Percentiles rank a stretch among this genome's conserved stretches.
These are phyloP conservation scores for Erythrolamprus reginae DNA, from an alignment of 2,113 vertebrate genomes.

Conservation along the genomic window DNA sequence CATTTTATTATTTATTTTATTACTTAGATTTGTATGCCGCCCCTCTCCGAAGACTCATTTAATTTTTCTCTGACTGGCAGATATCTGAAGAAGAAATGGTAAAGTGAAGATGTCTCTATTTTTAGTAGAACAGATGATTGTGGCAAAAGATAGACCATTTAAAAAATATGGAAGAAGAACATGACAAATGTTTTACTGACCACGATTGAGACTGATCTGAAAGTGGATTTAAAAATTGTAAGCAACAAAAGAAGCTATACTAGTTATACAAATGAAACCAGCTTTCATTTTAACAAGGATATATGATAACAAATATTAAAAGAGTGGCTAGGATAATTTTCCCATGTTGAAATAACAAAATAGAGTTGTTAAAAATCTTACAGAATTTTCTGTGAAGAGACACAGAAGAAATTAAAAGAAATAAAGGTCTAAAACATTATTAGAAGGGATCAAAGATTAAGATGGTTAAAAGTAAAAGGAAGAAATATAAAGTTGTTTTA, in stretches of 20 bases:
- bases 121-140: not conserved
- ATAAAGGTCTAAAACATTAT: too few species aligned
- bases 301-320: not conserved
- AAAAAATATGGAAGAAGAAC: not conserved
- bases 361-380: not conserved
- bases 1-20: too few species aligned
- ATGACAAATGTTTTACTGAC: not conserved
- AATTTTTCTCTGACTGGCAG: not conserved
- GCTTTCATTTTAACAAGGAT: not conserved
- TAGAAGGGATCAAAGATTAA: too few species aligned
- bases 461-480: too few species aligned
- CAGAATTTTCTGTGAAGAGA: too few species aligned
- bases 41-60: too few species aligned
- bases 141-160: not conserved
- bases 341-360: too few species aligned
- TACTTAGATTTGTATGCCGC: too few species aligned
- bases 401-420: too few species aligned
- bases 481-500: too few species aligned
- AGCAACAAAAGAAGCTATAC: not conserved
- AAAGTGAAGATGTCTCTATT: not conserved
- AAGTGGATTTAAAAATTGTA: not conserved
- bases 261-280: not conserved
- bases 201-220: not conserved
- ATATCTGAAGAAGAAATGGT: not conserved
- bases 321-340: not conserved